phyloP scores from a whole-genome alignment of 37 sponge, comb jelly and placozoan genomes.

The Diacarnus erythraeanus region DNA sequence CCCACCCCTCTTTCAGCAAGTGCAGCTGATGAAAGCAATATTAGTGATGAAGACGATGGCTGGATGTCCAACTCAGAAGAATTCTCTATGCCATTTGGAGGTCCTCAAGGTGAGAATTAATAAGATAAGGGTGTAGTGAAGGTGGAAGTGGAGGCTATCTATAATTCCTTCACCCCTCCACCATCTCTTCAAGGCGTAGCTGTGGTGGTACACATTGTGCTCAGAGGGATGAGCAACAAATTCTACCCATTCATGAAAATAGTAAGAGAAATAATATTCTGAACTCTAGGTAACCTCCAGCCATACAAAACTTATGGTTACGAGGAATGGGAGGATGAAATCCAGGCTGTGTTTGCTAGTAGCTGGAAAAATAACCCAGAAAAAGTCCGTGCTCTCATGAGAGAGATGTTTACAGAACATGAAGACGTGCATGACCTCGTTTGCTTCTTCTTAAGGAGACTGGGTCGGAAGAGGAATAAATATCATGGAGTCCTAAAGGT shows the following conservation, averaged over 20 bases:
- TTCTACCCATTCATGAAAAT: too few relatives aligned
- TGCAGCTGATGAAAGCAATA: too few relatives aligned
- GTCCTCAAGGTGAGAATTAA: slow-evolving; percentile 12
- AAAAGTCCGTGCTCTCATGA: slow-evolving; percentile 6
- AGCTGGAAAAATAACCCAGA: slow-evolving; percentile 7
- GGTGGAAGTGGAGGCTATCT: slow-evolving; percentile 1
- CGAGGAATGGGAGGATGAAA: slow-evolving; percentile 44
- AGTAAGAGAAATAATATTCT: too few relatives aligned
- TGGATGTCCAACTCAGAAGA: slow-evolving; percentile 11
- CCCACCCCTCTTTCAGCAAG: too few relatives aligned
- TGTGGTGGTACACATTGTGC: too few relatives aligned
- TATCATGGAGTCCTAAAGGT: slow-evolving; percentile 20
- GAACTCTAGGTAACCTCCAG: background rate
- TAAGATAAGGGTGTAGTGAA: slow-evolving; percentile 34
- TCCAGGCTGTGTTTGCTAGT: slow-evolving; percentile 17
- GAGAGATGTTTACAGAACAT: slow-evolving; percentile 38
- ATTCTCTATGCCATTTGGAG: background rate
- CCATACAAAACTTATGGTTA: slow-evolving; percentile 3
- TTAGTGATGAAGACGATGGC: slow-evolving; percentile 10
- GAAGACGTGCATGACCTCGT: slow-evolving; percentile 14
- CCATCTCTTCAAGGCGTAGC: too few relatives aligned
- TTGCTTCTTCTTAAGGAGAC: slow-evolving; percentile 18
- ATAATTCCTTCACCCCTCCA: too few relatives aligned
- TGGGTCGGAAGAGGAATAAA: slow-evolving; percentile 5
- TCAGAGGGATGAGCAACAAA: too few relatives aligned